Percentiles rank a stretch among this genome's conserved stretches.
Conservation (phyloP, 2,888 invertebrate species). For the Lysandra coridon region DNA sequence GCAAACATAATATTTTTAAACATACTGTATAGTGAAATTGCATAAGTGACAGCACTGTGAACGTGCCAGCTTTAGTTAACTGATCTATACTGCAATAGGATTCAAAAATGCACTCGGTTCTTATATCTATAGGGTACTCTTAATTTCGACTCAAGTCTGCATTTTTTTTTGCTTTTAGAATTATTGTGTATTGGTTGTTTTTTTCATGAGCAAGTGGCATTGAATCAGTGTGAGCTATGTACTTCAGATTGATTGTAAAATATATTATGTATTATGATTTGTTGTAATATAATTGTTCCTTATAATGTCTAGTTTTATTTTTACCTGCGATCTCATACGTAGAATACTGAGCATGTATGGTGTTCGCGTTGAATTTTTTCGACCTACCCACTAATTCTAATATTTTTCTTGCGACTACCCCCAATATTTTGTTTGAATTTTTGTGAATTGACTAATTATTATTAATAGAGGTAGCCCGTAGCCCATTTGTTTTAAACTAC, state of each 20-base stretch:
- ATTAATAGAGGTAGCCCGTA: no score
- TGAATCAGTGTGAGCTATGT: constrained; percentile 47
- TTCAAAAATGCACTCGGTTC: constrained; percentile 10
- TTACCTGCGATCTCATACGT: constrained; percentile 20
- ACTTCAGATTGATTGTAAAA: constrained; percentile 57
- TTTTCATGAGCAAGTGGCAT: constrained; percentile 34
- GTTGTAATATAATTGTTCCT: constrained; percentile 71
- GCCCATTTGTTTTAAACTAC: no score
- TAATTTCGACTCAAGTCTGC: constrained; percentile 8
- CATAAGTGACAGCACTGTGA: no score
- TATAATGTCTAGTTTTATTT: constrained; percentile 50
- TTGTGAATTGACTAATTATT: no score
- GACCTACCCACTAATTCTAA: no score
- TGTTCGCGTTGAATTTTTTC: no score
- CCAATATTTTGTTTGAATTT: no score
- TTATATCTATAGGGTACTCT: background rate
- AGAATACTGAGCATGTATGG: background rate
- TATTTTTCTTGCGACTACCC: no score
- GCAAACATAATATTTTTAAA: no score
- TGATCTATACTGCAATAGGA: background rate
- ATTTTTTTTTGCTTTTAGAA: constrained; percentile 26
- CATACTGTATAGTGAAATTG: no score
- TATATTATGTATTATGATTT: constrained; percentile 56
- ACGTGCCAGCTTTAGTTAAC: no score
- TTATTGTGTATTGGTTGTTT: background rate